A percentile compares a stretch with the other conserved stretches of the same genome.
phyloP scores from a whole-genome alignment of 2,113 vertebrate genomes.

The Prionailurus bengalensis region DNA sequence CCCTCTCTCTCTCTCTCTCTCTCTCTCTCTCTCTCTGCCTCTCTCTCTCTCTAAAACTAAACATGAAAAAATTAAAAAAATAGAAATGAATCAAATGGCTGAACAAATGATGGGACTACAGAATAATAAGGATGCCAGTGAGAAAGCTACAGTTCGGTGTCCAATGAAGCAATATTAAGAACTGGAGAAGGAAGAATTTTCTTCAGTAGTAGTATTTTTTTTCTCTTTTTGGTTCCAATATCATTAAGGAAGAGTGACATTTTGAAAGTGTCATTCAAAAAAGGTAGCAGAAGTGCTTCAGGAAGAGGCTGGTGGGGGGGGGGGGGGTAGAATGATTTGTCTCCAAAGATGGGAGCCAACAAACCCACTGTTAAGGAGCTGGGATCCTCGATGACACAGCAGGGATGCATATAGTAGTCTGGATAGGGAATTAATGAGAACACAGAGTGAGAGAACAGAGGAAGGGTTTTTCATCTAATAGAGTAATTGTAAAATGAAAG shows the following conservation, averaged over 20 bases:
- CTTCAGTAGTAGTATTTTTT: background rate
- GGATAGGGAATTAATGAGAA: background rate
- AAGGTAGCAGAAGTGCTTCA: background rate
- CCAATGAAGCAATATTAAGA: background rate
- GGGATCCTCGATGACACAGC: background rate
- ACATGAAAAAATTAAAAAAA: too few relatives aligned
- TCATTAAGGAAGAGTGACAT: background rate
- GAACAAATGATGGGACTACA: background rate
- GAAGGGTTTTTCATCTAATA: background rate
- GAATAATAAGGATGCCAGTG: background rate
- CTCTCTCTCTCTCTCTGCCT: too few relatives aligned
- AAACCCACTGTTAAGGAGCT: background rate
- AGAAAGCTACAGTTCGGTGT: background rate
- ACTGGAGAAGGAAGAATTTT: background rate
- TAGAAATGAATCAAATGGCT: background rate
- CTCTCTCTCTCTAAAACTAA: too few relatives aligned
- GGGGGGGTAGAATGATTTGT: background rate
- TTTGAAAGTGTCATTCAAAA: background rate
- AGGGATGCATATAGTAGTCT: background rate
- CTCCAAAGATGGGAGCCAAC: too few relatives aligned
- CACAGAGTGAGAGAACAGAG: background rate
- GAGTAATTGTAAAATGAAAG: background rate
- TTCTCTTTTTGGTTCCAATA: background rate
- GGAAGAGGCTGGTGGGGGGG: background rate
- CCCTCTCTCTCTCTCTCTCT: fast-evolving